Evolutionary conservation across 2,797 vertebrate genomes (phyloP), one percentile per base, ranked within the genome.

Genomic region (Dryobates pubescens): DNA sequence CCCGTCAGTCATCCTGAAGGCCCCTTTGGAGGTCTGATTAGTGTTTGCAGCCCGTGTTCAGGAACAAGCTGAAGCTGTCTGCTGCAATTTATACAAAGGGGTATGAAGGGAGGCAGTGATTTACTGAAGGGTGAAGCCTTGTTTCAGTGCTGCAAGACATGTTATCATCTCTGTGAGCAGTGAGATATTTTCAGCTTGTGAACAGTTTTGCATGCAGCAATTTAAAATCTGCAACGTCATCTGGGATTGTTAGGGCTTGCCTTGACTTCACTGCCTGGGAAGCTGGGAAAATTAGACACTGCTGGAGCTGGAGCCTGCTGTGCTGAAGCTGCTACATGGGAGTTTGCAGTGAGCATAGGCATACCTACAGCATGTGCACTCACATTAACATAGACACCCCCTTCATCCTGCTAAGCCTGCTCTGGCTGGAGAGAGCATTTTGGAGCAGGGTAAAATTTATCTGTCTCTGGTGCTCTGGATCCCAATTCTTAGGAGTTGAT

Each of bases 1-100:
- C 73, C 83, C 2, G 4, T 92, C 96, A 96, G 86, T 96, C 94
- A 94, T 86, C 71, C 61, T 43, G 83, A 81, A 89, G 67, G 75
- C 64, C 81, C 76, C 87, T 94, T 89, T 91, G 58, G 71, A 93
- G 68, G 62, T 78, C 58, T 79, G 93, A 90, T 95, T 89, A 88
- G 89, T 86, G 56, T 86, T 94, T 95, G 76, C 77, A 91, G 68
- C 72, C 88, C 84, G n/a, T 77, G 36, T 72, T 86, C 65, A 88
- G 79, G 62, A 93, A 15, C 24, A 77, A 82, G 64, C 47, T 34
- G 89, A 82, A 67, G 92, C 78, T 93, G 64, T 71, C 77, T 69
- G 34, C 6, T 63, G 62, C 27, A 77, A 74, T 70, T 91, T 82
- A 56, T 71, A 86, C 73, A 63, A 76, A 80, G 22, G 15, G 15